Base-by-base conservation (phyloP, 2,113 vertebrate species). In the Tachysurus fulvidraco region DNA sequence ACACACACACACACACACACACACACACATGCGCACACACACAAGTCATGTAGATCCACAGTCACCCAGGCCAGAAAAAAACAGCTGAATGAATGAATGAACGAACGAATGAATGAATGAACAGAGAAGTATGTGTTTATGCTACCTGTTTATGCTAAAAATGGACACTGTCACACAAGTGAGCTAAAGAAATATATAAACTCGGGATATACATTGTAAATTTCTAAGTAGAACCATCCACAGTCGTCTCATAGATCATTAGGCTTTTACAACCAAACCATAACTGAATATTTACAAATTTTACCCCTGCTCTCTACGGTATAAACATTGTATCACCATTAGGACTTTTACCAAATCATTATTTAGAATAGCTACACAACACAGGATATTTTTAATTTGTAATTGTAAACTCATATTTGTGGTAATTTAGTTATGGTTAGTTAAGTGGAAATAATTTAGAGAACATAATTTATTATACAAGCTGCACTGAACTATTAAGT, bases 381-480 rank as follows among this genome's bases (percentile, higher is more conserved):
- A 54, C 44, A 30, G 19, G 52, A 57, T 3, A 19, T 41, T 14
- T 71, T 55, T 55, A 55, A 81, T 73, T n/a, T 30, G 30, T 44
- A 44, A 21, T 5, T 59, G 21, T 5, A 14, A 81, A 55, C 30
- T n/a, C 19, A 28, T 44, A 76, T 54, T 36, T 81, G 67, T 81
- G 73, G 11, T 78, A 55, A 60, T n/a, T 30, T 50, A 67, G 46
- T 50, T 50, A 77, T 46, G 30, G 60, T 83, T 36, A 78, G 30
- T 52, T 69, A 55, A 65, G 60, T 30, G 59, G 69, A 83, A 76
- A 82, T 55, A 83, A 41, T 86, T 60, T n/a, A 73, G 25, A 25
- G 71, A 77, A 69, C 21, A 82, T 82, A 81, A 85, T 78, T 50
- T 64, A 84, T 67, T 79, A 13, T 57, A 86, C 74, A 89, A 86